A percentile compares a stretch with the other conserved stretches of the same genome.
Conservation (phyloP, 1,140 invertebrate genomes). For the Bombus consobrinus region DNA sequence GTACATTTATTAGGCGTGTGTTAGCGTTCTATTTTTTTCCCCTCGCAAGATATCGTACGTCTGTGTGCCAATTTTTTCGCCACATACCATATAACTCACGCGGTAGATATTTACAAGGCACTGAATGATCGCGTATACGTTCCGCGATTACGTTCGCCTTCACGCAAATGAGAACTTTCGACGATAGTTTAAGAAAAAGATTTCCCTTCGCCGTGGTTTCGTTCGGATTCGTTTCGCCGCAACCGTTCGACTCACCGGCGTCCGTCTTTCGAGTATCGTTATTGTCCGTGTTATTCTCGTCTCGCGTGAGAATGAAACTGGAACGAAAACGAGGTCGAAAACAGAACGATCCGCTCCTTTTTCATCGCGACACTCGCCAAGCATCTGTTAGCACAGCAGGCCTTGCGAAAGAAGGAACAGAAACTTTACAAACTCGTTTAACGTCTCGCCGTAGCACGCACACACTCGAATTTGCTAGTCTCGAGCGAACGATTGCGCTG, state of each 20-base stretch:
- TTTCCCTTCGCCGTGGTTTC: neutral
- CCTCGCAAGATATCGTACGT: conserved; percentile 10
- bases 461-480: neutral
- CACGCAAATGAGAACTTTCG: conserved; percentile 21
- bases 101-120: conserved; percentile 77
- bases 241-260: neutral
- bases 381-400: neutral
- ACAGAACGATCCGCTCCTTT: neutral
- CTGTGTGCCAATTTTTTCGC: conserved; percentile 58
- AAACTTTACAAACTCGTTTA: conserved; percentile 1
- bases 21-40: neutral
- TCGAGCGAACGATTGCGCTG: neutral
- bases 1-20: neutral
- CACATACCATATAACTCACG: conserved; percentile 62
- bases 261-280: neutral
- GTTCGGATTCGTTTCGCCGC: neutral
- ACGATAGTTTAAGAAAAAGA: neutral
- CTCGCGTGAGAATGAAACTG: neutral
- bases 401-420: neutral
- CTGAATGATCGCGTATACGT: conserved; percentile 70
- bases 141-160: conserved; percentile 13
- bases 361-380: neutral
- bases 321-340: neutral
- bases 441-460: neutral
- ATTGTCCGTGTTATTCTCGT: too few relatives aligned